Conservation (phyloP, 1,140 invertebrate genomes). For the Tetragonula clypearis region DNA sequence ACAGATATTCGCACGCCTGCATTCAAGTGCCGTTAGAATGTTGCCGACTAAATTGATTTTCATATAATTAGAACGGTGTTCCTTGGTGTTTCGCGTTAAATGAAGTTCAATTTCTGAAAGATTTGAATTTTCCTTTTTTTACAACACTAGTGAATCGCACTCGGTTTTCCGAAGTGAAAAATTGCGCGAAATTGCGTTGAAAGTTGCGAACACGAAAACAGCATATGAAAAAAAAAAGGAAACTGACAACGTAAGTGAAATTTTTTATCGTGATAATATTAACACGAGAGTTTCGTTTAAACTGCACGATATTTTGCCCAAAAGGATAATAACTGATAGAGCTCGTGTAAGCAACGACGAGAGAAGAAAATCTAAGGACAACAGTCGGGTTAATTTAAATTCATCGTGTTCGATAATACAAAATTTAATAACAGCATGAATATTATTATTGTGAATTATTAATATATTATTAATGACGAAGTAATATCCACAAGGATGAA, state of each 20-base stretch:
- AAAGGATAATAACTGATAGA: too few relatives aligned
- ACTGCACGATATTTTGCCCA: too few relatives aligned
- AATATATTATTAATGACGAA: too few relatives aligned
- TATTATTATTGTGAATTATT: too few relatives aligned
- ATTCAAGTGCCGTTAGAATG: conserved; percentile 29
- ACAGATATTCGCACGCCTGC: background rate
- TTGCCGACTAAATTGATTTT: background rate
- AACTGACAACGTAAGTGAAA: background rate
- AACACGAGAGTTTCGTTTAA: too few relatives aligned
- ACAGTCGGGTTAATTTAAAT: too few relatives aligned
- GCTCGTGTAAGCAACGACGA: too few relatives aligned
- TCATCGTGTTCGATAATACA: too few relatives aligned
- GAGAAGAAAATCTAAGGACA: too few relatives aligned
- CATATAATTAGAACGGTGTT: background rate
- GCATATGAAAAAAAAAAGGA: background rate
- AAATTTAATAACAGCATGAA: too few relatives aligned
- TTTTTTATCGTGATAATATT: background rate
- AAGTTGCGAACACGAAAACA: background rate
- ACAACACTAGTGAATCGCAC: background rate
- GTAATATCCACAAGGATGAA: too few relatives aligned
- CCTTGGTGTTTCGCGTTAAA: too few relatives aligned
- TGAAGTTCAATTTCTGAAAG: background rate
- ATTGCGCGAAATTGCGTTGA: background rate
- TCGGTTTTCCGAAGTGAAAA: background rate
- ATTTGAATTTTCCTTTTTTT: background rate